Conservation (phyloP, 2,888 invertebrate genomes). For the Athalia rosae region DNA sequence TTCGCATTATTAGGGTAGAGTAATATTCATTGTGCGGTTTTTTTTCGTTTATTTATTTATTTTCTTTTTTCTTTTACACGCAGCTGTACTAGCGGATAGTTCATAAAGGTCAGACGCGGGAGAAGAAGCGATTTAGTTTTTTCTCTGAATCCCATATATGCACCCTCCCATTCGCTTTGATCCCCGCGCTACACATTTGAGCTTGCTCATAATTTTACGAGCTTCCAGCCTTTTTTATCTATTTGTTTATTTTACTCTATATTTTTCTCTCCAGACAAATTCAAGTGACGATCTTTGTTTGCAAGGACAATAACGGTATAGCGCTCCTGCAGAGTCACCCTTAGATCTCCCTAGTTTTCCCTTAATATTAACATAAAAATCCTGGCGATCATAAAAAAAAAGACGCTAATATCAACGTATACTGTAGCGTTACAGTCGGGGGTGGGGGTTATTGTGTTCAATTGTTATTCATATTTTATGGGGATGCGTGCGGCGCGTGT, state of each 20-base stretch:
- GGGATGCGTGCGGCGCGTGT: conserved; percentile 43
- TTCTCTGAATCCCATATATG: conserved; percentile 52
- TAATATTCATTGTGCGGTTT: conserved; percentile 34
- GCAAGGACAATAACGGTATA: conserved; percentile 49
- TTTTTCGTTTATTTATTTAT: too few relatives aligned
- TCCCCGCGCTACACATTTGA: conserved; percentile 42
- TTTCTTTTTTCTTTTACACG: conserved; percentile 47
- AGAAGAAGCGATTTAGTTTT: conserved; percentile 41
- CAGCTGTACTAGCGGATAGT: conserved; percentile 47
- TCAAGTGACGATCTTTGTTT: conserved; percentile 62
- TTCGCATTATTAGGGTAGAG: conserved; percentile 28
- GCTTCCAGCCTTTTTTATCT: conserved; percentile 7
- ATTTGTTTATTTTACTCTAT: too few relatives aligned
- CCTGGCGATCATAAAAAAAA: conserved; percentile 61
- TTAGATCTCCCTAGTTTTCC: conserved; percentile 22
- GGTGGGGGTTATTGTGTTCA: conserved; percentile 63
- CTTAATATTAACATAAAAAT: conserved; percentile 69
- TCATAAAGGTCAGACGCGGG: conserved; percentile 22
- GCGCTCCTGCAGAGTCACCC: background rate
- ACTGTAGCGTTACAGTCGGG: conserved; percentile 43
- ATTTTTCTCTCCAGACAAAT: conserved; percentile 60
- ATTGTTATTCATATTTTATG: conserved; percentile 67
- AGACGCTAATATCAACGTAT: conserved; percentile 44
- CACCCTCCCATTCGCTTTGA: conserved; percentile 56
- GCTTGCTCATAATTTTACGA: conserved; percentile 52